Base-by-base conservation (phyloP, 1,140 invertebrate species). In the Lasioglossum baleicum region DNA sequence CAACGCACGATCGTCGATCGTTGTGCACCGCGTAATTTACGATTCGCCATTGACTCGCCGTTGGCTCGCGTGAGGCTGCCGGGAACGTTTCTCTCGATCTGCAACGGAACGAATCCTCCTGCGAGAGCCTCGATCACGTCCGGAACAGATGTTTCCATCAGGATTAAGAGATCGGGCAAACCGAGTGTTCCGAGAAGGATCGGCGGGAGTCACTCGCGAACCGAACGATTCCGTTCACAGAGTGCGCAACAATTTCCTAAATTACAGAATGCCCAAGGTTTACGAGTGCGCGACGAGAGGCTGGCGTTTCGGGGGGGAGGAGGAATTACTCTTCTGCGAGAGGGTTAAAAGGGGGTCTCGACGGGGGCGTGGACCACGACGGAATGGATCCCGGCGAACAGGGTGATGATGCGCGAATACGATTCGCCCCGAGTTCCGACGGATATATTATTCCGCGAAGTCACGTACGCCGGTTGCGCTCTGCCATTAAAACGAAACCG, bases 191-290 rank as follows among this genome's bases (percentile, higher is more conserved):
- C n/a, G 15, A 13, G 51, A 48, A 53, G 8, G 17, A 53, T 66
- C 64, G 78, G 48, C 40, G 44, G 72, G 35, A 73, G 48, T 51
- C 75, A 53, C 31, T 64, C 80, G 81, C 83, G 77, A 74, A 80
- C 73, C 84, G 75, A 83, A 58, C 84, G 83, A 82, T 80, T 76
- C 58, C 75, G 76, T 67, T 73, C 84, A 75, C 58, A 75, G 84
- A 87, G 85, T 86, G 81, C 81, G 82, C 82, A 87, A 87, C 84
- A 83, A 88, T 88, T 87, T 85, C 80, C 83, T 87, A 87, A 87
- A 88, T 88, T 88, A 87, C 83, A 85, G 83, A 90, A 90, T 90
- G 88, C 88, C 88, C 88, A 89, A 87, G 84, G 80, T 88, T 35
- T 86, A 87, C 80, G 71, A 75, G 81, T 81, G 71, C 85, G 83